Base-by-base conservation (phyloP, 2,888 invertebrate genomes). In the Zygothrica quintamaculata region DNA sequence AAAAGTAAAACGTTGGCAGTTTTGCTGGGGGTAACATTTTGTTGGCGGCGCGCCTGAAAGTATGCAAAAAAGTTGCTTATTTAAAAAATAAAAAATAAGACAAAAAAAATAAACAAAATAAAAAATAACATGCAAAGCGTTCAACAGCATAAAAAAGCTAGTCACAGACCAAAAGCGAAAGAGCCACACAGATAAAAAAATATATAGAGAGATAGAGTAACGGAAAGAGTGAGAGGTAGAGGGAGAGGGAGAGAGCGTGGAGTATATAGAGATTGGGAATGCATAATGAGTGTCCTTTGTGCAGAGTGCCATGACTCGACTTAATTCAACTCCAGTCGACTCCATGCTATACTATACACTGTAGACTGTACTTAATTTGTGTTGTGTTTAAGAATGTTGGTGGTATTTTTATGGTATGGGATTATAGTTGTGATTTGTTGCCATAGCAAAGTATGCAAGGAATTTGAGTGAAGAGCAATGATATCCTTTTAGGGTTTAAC, bases 261-360 rank as follows among this genome's bases (percentile, higher is more conserved):
- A 25, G 16, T 12, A 15, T 29, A 39, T 31, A 12, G 34, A 31
- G 56, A 16, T 66, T 46, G 64, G 46, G 52, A 56, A 66, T 66
- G 74, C 77, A 78, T 78, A 78, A 78, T 78, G 81, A 81, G 81
- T 72, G 78, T 77, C 78, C 75, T 75, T 77, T 78, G 78, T 75
- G 72, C 50, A 33, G 31, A 52, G 67, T 47, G 57, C 25, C 47
- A 53, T 25, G 39, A 61, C 52, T 56, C 50, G 42, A 53, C 61
- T 62, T 62, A 59, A 62, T 62, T 62, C 40, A 62, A 37, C 50
- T 29, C 25, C 40, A 52, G 18, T 34, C 58, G 52, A 18, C 44
- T 37, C 64, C 18, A n/a, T 3, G 6, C 34, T 4, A n/a, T 4
- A 12, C 12, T n/a, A 34, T 4, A 4, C 4, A 13, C 36, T 13